Base-by-base conservation (phyloP, 2,797 vertebrate species). In the Coreius guichenoti region DNA sequence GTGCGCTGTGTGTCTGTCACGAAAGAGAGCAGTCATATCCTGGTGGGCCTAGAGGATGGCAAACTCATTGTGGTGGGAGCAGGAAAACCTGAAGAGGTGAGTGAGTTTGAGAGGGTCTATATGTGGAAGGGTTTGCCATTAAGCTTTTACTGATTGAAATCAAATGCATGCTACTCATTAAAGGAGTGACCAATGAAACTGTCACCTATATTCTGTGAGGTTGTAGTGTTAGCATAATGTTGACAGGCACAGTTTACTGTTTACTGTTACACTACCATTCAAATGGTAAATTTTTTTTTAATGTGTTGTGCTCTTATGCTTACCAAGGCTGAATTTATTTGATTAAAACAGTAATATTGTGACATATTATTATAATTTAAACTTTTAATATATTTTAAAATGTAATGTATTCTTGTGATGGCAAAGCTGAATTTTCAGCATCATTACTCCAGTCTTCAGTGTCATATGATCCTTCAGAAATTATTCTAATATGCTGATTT, bases 1-100 rank as follows among this genome's bases (percentile, higher is more conserved):
- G 93, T 99, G 83, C 95, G 95, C 92, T 96, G 97, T 56, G 95
- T 99, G 88, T 97, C 97, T 0, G 95, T 99, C 91, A 99, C 98
- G 84, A 99, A 98, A 92, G 97, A 99, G 93, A 95, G 89, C 93
- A 99, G 97, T 92, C 98, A 99, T 91, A 96, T 98, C 91, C 93
- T 99, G 9, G 97, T 98, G 92, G 98, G 98, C 31, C 92, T 99
- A 82, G 97, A 97, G 86, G 97, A 99, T 0, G 98, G 98, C 29
- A 99, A 99, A 89, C 94, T 99, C 65, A 99, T 99, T 0, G 97
- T 99, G 90, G 98, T 99, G 90, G 97, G 98, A 72, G 96, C 98
- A 0, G 98, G 98, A 83, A 97, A 98, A 91, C 98, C 98, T 0
- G 93, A 97, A 0, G 96, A 99, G 98, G 98, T 99, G 90, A 94